Evolutionary conservation across 92 coral and sea anemone species (phyloP).

Genomic region (Palythoa grandiflora): DNA sequence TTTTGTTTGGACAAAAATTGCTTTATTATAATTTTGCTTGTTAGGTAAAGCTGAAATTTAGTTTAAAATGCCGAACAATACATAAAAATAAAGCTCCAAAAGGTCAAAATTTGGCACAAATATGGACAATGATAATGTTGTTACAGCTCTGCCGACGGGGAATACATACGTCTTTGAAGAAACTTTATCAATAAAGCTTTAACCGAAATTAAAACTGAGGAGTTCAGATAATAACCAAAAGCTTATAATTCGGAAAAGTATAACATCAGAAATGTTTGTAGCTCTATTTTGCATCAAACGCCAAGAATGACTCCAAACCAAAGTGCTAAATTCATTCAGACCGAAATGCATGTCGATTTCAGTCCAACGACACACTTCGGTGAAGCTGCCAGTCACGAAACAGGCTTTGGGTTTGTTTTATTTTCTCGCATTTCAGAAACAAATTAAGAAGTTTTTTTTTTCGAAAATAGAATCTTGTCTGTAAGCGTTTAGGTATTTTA

Average conservation of each 20-base stretch:
- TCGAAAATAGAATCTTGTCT: background rate
- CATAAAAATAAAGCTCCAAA: background rate
- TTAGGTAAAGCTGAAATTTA: conserved; percentile 16
- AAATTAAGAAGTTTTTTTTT: background rate
- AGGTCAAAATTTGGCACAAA: conserved; percentile 9
- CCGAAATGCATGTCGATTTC: conserved; percentile 9
- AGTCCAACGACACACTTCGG: conserved; percentile 7
- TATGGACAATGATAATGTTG: background rate
- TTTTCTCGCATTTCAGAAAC: conserved; percentile 14
- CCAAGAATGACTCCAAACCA: background rate
- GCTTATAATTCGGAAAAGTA: background rate
- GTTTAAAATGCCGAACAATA: conserved; percentile 5
- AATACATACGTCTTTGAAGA: background rate
- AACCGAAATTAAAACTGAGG: conserved; percentile 1
- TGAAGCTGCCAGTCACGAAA: conserved; percentile 13
- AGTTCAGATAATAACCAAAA: conserved; percentile 12
- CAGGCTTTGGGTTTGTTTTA: conserved; percentile 16
- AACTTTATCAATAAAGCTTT: conserved; percentile 9
- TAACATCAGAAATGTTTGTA: conserved; percentile 3
- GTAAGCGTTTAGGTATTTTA: conserved; percentile 2
- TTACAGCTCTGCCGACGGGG: background rate
- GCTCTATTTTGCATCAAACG: background rate
- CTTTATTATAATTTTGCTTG: conserved; percentile 14
- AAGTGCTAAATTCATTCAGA: background rate
- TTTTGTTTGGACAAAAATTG: conserved; percentile 14